Conservation (phyloP, 2,113 vertebrate genomes). For the Daboia siamensis region DNA sequence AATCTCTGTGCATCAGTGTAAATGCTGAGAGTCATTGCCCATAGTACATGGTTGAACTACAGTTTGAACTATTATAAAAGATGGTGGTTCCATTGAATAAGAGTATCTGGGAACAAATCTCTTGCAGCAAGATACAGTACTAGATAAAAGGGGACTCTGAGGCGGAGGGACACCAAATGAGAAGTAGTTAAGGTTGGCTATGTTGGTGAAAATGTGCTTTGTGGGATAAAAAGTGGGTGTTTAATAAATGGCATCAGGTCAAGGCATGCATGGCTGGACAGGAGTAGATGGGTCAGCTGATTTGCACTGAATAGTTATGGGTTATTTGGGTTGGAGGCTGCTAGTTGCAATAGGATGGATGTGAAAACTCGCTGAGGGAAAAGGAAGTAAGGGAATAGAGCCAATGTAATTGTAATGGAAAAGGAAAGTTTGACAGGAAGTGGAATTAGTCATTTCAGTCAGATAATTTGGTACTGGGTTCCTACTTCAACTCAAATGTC, state of each 20-base stretch:
- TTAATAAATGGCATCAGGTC: not conserved
- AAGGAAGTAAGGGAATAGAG: not conserved
- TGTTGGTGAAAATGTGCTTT: not conserved
- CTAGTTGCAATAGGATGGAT: not conserved
- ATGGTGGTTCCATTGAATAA: not conserved
- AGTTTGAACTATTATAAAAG: not conserved
- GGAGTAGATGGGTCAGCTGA: not conserved
- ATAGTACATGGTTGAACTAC: not conserved
- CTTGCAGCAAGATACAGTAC: not conserved
- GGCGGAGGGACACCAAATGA: not conserved
- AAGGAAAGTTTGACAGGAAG: not conserved
- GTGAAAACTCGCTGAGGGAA: not conserved
- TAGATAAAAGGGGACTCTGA: not conserved
- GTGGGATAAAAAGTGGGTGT: not conserved
- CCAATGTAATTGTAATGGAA: not conserved
- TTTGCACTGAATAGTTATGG: not conserved
- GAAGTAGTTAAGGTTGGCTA: not conserved
- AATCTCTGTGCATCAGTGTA: not conserved
- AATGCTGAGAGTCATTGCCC: not conserved
- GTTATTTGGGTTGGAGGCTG: not conserved
- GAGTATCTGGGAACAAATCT: not conserved
- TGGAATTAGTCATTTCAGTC: not conserved
- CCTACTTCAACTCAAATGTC: not conserved
- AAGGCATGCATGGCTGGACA: not conserved
- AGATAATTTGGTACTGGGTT: not conserved